Evolutionary conservation across 2,888 invertebrate genomes (phyloP), one percentile per base, ranked within the genome.

Genomic region (Epiblema foenella): DNA sequence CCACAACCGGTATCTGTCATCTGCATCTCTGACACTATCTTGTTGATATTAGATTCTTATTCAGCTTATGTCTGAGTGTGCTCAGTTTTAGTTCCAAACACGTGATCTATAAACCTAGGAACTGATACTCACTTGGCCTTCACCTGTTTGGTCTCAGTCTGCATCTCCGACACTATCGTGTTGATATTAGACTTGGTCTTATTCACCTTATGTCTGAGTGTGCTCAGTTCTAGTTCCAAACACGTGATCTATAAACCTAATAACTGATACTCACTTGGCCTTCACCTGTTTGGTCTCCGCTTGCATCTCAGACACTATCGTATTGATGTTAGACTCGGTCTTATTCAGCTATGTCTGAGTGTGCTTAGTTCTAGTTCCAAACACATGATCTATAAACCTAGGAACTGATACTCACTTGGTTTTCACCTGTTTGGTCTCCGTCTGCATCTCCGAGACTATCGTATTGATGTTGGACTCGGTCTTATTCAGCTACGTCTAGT

Each of bases 391-490:
- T 24, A 24, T 24, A 24, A 4, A 24, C 24, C 42, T 5, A 42
- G 42, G 46, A 42, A 15, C 39, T 24, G 46, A n/a, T 33, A 90
- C 95, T 91, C 83, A 97, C 97, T 98, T 98, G 63, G 99, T 98
- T 92, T 99, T 99, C 85, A 98, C 98, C 87, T 98, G 99, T 85
- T 98, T 99, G 0, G 99, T 99, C 91, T 99, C 99, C 1, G 98
- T 98, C 85, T 99, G 99, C 98, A 99, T 98, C 83, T 99, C 99
- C 0, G 98, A 98, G 0, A 99, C 98, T 57, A 98, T 96, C 69
- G 95, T 95, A 83, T 98, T 98, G 75, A 98, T 98, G 68, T 95
- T 95, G 3, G 96, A 94, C 89, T 98, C 98, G 0, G 97, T 97
- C 81, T 95, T 95, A 78, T 95, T 95, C 2, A 98, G 93, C 77